Percentiles rank a stretch among this genome's conserved stretches.
These are phyloP conservation scores for Atherix ibis DNA, from an alignment of 2,888 invertebrate genomes.

Conservation along the genomic window DNA sequence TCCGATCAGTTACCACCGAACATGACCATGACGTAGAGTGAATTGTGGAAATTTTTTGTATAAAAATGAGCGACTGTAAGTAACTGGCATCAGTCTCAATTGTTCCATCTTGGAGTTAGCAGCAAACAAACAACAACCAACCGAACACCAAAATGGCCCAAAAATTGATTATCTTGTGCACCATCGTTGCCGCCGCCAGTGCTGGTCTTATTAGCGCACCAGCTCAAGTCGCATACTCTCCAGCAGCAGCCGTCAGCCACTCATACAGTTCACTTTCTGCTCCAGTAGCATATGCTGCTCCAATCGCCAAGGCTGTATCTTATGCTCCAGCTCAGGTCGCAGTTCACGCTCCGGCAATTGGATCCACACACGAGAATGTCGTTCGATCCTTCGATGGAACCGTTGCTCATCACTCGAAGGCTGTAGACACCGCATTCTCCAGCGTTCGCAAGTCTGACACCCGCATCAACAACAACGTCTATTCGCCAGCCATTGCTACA, in stretches of 20 bases:
- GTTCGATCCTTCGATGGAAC: conserved; percentile 38
- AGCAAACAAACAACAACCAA: neutral
- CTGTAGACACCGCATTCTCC: conserved; percentile 42
- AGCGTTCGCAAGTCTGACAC: conserved; percentile 43
- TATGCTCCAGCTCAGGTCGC: conserved; percentile 24
- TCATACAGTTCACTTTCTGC: conserved; percentile 9
- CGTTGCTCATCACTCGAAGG: conserved; percentile 41
- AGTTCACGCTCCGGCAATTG: conserved; percentile 13
- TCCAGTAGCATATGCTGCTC: conserved; percentile 11
- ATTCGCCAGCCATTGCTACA: conserved; percentile 29
- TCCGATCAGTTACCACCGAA: no score
- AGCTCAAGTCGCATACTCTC: conserved; percentile 7
- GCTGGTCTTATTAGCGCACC: conserved; percentile 4
- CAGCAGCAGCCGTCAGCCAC: conserved; percentile 10
- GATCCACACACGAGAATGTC: conserved; percentile 35
- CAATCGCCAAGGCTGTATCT: conserved; percentile 17
- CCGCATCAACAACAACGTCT: conserved; percentile 40
- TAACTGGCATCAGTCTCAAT: no score
- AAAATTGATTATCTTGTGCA: conserved; percentile 36
- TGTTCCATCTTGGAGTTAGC: neutral
- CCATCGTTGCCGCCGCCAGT: conserved; percentile 4
- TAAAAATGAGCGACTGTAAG: no score
- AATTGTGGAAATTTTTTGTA: no score
- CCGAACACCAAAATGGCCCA: conserved; percentile 21
- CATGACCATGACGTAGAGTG: no score